A percentile compares a stretch with the other conserved stretches of the same genome.
Evolutionary conservation across 1,140 invertebrate genomes (phyloP).

Genomic region (roundworm (Caenorhabditis elegans)): DNA sequence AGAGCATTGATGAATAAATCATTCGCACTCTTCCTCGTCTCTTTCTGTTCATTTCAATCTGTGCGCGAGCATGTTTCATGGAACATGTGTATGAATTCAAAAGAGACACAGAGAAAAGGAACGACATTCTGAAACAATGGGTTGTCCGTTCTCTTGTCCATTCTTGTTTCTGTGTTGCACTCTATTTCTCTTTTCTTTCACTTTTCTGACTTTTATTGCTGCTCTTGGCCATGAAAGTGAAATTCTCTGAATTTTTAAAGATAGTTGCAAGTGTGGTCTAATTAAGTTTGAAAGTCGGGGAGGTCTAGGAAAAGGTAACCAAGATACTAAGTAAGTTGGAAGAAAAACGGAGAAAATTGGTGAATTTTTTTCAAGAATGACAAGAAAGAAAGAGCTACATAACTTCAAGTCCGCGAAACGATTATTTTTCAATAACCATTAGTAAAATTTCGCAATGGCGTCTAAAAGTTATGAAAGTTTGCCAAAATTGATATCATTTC

Average conservation of each 20-base stretch:
- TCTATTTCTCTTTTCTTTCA: background rate
- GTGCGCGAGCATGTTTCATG: constrained; percentile 13
- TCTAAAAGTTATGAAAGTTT: too few species aligned
- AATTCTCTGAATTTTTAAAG: background rate
- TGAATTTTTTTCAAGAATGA: too few species aligned
- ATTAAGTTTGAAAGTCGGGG: background rate
- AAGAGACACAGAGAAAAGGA: background rate
- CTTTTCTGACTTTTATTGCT: background rate
- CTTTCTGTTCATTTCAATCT: background rate
- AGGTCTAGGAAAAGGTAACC: too few species aligned
- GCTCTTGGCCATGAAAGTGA: background rate
- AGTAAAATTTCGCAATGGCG: too few species aligned
- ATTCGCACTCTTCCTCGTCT: background rate
- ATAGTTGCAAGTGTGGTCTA: background rate
- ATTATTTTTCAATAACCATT: too few species aligned
- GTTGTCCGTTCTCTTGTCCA: background rate
- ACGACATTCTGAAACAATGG: constrained; percentile 20
- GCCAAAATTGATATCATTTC: too few species aligned
- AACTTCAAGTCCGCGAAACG: too few species aligned
- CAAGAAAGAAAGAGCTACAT: too few species aligned
- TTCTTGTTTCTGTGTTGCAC: background rate
- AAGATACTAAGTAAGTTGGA: too few species aligned
- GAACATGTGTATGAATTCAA: background rate
- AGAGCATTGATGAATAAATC: constrained; percentile 29
- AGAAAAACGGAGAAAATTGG: too few species aligned